phyloP scores from a whole-genome alignment of 2,888 invertebrate genomes.

The Hyles lineata region DNA sequence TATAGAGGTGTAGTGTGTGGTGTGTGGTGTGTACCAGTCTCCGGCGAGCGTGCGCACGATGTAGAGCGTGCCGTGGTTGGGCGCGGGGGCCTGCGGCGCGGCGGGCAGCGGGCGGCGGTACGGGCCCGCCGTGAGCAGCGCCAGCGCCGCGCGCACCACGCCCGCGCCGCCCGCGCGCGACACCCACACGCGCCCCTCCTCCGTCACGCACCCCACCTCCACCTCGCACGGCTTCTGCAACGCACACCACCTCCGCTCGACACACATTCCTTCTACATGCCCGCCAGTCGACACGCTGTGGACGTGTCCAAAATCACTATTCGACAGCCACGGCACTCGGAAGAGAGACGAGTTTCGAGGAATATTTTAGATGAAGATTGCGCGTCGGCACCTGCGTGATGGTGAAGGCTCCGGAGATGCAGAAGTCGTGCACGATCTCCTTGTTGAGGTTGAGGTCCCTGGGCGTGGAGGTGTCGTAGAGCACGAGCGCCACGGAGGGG shows the following conservation, averaged over 20 bases:
- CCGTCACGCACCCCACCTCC: constrained; percentile 79
- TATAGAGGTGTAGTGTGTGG: background rate
- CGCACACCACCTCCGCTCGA: background rate
- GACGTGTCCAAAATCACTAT: too few relatives aligned
- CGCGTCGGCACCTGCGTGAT: constrained; percentile 60
- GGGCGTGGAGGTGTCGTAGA: constrained; percentile 87
- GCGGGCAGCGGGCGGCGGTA: constrained; percentile 78
- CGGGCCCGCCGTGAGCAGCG: constrained; percentile 71
- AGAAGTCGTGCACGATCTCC: constrained; percentile 82
- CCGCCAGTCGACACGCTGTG: too few relatives aligned
- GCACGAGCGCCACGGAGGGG: constrained; percentile 82
- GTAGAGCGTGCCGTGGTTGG: constrained; percentile 66
- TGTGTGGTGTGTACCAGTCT: constrained; percentile 66
- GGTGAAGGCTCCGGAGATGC: constrained; percentile 68
- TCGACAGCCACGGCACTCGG: too few relatives aligned
- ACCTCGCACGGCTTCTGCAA: constrained; percentile 72
- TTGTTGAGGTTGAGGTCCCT: constrained; percentile 88
- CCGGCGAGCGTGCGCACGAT: constrained; percentile 80
- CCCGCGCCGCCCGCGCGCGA: constrained; percentile 74
- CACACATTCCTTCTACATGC: background rate
- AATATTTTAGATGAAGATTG: background rate
- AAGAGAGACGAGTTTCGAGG: background rate
- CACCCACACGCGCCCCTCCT: constrained; percentile 79
- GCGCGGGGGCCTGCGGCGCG: constrained; percentile 72
- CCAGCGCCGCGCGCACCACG: constrained; percentile 67